Percentiles rank a stretch among this genome's conserved stretches.
phyloP scores from a whole-genome alignment of 1,140 invertebrate species.

The Oncopodura yosiiana region DNA sequence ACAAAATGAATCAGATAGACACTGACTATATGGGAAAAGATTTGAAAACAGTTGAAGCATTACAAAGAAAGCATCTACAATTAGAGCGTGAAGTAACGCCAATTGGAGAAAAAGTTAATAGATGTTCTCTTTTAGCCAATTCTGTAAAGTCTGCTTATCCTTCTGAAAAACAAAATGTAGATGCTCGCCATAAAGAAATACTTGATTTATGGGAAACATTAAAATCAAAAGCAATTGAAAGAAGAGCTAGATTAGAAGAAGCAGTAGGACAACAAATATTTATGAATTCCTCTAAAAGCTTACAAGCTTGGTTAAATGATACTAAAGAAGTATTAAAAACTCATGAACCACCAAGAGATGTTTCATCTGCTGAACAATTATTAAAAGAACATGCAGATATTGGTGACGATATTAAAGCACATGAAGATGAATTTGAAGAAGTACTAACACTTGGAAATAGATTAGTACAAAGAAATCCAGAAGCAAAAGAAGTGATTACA shows the following conservation, averaged over 20 bases:
- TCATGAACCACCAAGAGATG: slow-evolving; percentile 72
- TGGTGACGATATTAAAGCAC: slow-evolving; percentile 79
- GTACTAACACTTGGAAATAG: slow-evolving; percentile 65
- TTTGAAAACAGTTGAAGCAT: slow-evolving; percentile 77
- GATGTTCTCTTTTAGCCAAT: slow-evolving; percentile 69
- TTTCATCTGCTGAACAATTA: slow-evolving; percentile 78
- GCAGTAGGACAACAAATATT: slow-evolving; percentile 92
- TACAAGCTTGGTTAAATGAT: slow-evolving; percentile 65
- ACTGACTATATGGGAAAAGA: slow-evolving; percentile 68
- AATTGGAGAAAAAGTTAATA: slow-evolving; percentile 75
- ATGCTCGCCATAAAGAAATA: slow-evolving; percentile 71
- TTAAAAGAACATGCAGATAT: slow-evolving; percentile 86
- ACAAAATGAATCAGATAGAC: slow-evolving; percentile 76
- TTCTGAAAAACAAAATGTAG: slow-evolving; percentile 73
- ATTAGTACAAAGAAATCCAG: slow-evolving; percentile 57
- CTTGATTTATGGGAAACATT: slow-evolving; percentile 78
- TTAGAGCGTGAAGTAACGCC: slow-evolving; percentile 80
- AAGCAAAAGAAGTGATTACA: slow-evolving; percentile 52
- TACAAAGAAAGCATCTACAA: slow-evolving; percentile 80
- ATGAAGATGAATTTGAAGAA: slow-evolving; percentile 76
- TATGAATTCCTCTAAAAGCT: slow-evolving; percentile 69
- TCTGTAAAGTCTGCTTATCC: slow-evolving; percentile 85
- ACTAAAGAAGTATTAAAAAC: slow-evolving; percentile 72
- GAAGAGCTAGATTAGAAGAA: slow-evolving; percentile 71
- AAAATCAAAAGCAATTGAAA: slow-evolving; percentile 65